Evolutionary conservation across 2,113 vertebrate species (phyloP).

Genomic region (Emydura subglobosa): DNA sequence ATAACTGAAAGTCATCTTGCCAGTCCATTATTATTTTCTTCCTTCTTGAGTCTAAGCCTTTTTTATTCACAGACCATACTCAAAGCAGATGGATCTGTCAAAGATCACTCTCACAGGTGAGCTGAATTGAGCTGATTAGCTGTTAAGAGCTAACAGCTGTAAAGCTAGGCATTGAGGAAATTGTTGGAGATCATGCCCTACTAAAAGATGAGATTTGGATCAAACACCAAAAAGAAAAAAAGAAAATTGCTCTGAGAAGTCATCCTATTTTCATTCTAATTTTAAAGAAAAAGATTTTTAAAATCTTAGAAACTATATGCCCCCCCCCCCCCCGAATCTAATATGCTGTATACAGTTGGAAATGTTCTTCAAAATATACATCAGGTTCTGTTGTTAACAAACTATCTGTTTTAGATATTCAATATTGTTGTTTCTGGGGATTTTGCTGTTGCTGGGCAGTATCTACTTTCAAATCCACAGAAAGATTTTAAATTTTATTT

Average conservation of each 20-base stretch:
- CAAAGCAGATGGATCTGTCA: constrained; percentile 79
- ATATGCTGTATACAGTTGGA: background rate
- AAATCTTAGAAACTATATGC: background rate
- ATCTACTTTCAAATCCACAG: background rate
- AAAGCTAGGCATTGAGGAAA: constrained; percentile 69
- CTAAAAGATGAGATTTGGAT: constrained; percentile 53
- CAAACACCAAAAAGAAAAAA: constrained; percentile 29
- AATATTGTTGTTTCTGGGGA: background rate
- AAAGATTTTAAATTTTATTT: constrained; percentile 35
- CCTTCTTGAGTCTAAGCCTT: background rate
- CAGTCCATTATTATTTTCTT: background rate
- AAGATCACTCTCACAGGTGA: constrained; percentile 76
- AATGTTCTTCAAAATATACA: background rate
- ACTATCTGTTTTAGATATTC: background rate
- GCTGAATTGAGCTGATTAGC: constrained; percentile 68
- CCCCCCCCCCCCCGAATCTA: background rate
- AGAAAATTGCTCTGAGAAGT: constrained; percentile 31
- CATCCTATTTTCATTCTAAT: background rate
- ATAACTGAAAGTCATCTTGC: background rate
- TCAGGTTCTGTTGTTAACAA: background rate
- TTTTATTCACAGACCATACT: constrained; percentile 59
- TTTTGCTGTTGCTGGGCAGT: background rate
- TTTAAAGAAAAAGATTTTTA: background rate
- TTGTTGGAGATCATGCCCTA: constrained; percentile 52
- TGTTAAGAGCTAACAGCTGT: constrained; percentile 82